phyloP scores from a whole-genome alignment of 2,113 vertebrate species.

The Notarius lentiginosus region DNA sequence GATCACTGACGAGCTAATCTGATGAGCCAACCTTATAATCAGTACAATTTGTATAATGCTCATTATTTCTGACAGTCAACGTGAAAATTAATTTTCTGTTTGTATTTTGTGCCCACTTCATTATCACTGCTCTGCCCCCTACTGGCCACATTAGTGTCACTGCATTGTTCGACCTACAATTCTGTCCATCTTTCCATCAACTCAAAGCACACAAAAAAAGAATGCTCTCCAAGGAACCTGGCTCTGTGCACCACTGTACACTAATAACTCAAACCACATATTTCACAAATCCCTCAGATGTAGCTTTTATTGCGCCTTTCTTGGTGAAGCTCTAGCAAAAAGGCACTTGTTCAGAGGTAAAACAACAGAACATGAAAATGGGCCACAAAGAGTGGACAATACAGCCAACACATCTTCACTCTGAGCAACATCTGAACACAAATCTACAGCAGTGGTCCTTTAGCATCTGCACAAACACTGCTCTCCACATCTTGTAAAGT shows the following conservation, averaged over 20 bases:
- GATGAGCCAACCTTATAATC: not conserved
- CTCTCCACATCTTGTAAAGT: not conserved
- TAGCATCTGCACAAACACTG: not conserved
- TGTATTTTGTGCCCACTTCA: not conserved
- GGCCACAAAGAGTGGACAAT: slow-evolving; percentile 23
- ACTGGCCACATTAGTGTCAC: not conserved
- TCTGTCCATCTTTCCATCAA: not conserved
- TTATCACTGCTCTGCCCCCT: slow-evolving; percentile 31
- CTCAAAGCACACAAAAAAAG: not conserved
- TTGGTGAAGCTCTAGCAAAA: slow-evolving; percentile 19
- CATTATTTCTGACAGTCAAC: not conserved
- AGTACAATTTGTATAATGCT: not conserved
- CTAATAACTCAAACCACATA: not conserved
- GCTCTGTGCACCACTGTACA: not conserved
- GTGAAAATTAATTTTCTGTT: too few relatives aligned
- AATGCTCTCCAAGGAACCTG: not conserved
- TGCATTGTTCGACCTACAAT: not conserved
- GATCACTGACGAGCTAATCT: not conserved
- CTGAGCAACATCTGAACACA: not conserved
- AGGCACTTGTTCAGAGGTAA: slow-evolving; percentile 44
- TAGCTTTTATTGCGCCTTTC: slow-evolving; percentile 47
- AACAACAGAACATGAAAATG: slow-evolving; percentile 25
- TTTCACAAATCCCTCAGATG: slow-evolving; percentile 6
- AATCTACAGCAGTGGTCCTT: not conserved
- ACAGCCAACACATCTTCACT: not conserved